These are phyloP conservation scores for Caenorhabditis parvicauda DNA, from an alignment of 2,888 invertebrate species.

Conservation along the genomic window DNA sequence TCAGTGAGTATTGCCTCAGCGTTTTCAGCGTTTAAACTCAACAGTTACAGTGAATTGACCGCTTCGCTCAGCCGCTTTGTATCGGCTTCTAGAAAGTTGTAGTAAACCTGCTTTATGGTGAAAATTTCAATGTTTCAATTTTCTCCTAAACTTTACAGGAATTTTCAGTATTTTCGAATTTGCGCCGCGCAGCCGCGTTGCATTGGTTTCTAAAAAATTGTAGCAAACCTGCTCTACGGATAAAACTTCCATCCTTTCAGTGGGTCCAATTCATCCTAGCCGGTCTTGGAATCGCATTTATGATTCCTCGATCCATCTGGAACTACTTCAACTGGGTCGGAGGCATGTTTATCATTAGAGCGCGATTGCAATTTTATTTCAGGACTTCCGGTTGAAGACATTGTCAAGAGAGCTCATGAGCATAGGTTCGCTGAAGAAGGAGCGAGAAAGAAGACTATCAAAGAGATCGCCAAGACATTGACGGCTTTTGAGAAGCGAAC, in stretches of 20 bases:
- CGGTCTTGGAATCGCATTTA: conserved; percentile 57
- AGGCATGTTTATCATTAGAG: neutral
- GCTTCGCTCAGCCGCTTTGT: too few species aligned
- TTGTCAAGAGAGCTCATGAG: conserved; percentile 17
- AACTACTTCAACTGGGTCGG: conserved; percentile 62
- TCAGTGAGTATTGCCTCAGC: neutral
- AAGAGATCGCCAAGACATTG: too few species aligned
- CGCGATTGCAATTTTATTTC: neutral
- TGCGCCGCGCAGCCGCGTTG: too few species aligned
- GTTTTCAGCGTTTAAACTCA: neutral
- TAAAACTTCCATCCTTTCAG: conserved; percentile 28
- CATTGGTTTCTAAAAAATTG: neutral
- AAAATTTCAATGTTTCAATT: too few species aligned
- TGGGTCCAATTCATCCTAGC: conserved; percentile 62
- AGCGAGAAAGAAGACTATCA: too few species aligned
- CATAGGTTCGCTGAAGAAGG: too few species aligned
- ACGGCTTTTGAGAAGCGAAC: too few species aligned
- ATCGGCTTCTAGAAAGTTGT: too few species aligned
- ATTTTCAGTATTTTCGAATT: too few species aligned
- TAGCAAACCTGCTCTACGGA: neutral
- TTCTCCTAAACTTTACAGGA: neutral
- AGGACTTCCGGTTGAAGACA: conserved; percentile 37
- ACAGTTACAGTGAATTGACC: neutral
- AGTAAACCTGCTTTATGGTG: too few species aligned
- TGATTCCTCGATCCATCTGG: conserved; percentile 59